A percentile compares a stretch with the other conserved stretches of the same genome.
These are phyloP conservation scores for Dasysyrphus tricinctus DNA, from an alignment of 2,888 invertebrate genomes.

Conservation along the genomic window DNA sequence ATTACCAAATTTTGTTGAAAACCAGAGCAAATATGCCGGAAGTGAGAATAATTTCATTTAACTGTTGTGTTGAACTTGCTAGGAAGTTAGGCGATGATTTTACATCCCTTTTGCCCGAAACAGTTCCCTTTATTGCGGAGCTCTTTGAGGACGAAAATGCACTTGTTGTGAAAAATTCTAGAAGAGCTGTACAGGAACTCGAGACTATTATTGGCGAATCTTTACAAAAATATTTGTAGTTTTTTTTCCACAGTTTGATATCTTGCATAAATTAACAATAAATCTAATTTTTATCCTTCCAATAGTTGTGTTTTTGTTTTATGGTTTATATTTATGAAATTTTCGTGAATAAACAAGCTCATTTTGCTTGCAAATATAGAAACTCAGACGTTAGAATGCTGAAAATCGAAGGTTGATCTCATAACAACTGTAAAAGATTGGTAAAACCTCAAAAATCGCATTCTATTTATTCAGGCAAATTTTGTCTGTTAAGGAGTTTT, in stretches of 20 bases:
- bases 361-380: too few relatives aligned
- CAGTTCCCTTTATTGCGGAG: slow-evolving; percentile 96
- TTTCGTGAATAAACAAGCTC: too few relatives aligned
- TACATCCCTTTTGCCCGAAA: slow-evolving; percentile 94
- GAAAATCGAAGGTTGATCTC: too few relatives aligned
- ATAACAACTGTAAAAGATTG: too few relatives aligned
- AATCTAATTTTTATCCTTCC: neutral
- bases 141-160: slow-evolving; percentile 95
- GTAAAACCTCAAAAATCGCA: too few relatives aligned
- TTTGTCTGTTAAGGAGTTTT: too few relatives aligned
- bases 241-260: slow-evolving; percentile 13
- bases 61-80: slow-evolving; percentile 90
- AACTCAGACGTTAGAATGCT: too few relatives aligned
- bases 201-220: slow-evolving; percentile 95
- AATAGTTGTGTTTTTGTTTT: neutral
- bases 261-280: neutral
- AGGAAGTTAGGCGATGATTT: slow-evolving; percentile 94
- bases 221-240: slow-evolving; percentile 92
- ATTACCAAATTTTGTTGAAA: slow-evolving; percentile 95
- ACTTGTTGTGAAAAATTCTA: slow-evolving; percentile 91
- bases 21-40: slow-evolving; percentile 90
- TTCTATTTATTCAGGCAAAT: too few relatives aligned
- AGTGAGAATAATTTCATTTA: slow-evolving; percentile 89
- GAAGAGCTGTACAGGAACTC: slow-evolving; percentile 91
- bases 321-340: too few relatives aligned